Base-by-base conservation (phyloP, 2,888 invertebrate genomes). In the Polylopha cassiicola region DNA sequence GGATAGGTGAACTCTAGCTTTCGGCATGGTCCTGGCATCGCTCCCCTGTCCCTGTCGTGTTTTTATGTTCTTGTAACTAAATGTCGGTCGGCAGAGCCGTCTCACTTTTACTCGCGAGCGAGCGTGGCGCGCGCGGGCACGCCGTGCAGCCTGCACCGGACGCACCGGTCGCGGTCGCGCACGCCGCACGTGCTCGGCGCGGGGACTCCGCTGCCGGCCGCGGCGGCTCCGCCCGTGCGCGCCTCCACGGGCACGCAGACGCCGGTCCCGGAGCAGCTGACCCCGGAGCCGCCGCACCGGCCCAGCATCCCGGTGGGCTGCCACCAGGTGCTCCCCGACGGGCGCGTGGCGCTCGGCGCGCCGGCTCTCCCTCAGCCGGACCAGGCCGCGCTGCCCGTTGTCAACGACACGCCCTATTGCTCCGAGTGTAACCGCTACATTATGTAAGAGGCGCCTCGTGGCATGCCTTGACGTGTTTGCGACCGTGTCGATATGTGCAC, bases 381-480 rank as follows among this genome's bases (percentile, higher is more conserved):
- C 63, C 55, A 64, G 48, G 73, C 65, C 49, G 55, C 66, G 46
- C 73, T 70, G 60, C 77, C 78, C 51, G 75, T 86, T 61, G 82
- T 88, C 77, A 77, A 81, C 82, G 82, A 88, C 66, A 84, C 88
- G 55, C 89, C 90, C 44, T 85, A 87, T 76, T 96, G 97, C 88
- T 90, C 90, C 68, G 93, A 92, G 68, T 97, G 96, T 88, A 93
- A 93, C 84, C 89, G 92, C 78, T 89, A 92, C 70, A 94, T 95
- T 79, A 92, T 93, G 95, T 95, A 91, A 93, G 92, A 91, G 87
- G 80, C 78, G 70, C 60, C 66, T 61, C 61, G 58, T 62, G 64
- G 73, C 70, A 75, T 82, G 82, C 72, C 77, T 73, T 74, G 72
- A 72, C 76, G 77, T 78, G 77, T 81, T 81, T 84, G 84, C 84